These are phyloP conservation scores for Synanceia verrucosa DNA, from an alignment of 2,797 vertebrate genomes.

Conservation along the genomic window DNA sequence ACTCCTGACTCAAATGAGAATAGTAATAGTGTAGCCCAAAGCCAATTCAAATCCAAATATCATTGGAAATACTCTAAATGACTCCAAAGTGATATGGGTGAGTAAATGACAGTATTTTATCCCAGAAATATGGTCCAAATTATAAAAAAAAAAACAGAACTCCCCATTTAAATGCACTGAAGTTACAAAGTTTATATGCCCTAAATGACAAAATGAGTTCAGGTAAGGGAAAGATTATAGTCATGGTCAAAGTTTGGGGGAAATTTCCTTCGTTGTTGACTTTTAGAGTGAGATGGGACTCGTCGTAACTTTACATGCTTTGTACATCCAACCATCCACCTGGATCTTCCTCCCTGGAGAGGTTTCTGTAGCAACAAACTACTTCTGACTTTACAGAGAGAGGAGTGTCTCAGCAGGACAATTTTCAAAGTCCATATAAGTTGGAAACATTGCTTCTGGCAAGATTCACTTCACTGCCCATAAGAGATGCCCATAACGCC, in stretches of 20 bases:
- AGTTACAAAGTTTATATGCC: too few species aligned
- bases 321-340: not conserved
- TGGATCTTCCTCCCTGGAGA: conserved; percentile 16
- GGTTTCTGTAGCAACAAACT: not conserved
- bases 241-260: not conserved
- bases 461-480: not conserved
- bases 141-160: too few species aligned
- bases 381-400: not conserved
- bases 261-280: not conserved
- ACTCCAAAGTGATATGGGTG: too few species aligned
- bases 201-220: not conserved
- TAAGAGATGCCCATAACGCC: not conserved
- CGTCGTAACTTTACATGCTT: not conserved
- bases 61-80: too few species aligned
- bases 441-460: not conserved
- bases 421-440: not conserved
- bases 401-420: not conserved
- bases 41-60: too few species aligned
- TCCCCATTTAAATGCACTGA: too few species aligned
- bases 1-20: too few species aligned
- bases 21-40: too few species aligned
- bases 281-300: not conserved
- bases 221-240: not conserved
- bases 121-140: too few species aligned
- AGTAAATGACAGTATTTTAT: too few species aligned